Conservation (phyloP, 2,888 invertebrate species). For the Scrobipalpa costella region DNA sequence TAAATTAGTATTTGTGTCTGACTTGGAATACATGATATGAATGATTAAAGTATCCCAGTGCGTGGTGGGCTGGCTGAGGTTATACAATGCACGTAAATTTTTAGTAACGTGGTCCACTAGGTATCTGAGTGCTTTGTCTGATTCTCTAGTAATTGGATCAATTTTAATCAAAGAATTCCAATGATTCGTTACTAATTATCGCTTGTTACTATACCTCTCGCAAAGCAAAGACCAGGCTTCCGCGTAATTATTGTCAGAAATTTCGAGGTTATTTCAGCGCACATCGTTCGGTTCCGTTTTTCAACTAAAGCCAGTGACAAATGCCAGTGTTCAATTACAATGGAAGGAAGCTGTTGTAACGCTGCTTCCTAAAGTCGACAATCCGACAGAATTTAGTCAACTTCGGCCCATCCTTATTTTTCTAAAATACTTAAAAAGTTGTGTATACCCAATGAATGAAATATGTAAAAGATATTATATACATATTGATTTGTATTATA, state of each 20-base stretch:
- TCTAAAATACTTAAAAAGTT: too few relatives aligned
- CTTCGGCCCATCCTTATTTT: too few relatives aligned
- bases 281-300: too few relatives aligned
- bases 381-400: too few relatives aligned
- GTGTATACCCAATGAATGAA: too few relatives aligned
- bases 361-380: too few relatives aligned
- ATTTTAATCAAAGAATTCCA: background rate
- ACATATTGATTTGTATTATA: too few relatives aligned
- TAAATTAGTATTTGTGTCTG: background rate
- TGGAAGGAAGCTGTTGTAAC: too few relatives aligned
- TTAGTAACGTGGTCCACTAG: constrained; percentile 5
- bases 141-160: background rate
- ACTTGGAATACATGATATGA: background rate
- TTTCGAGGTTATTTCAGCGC: too few relatives aligned
- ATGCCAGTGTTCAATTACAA: too few relatives aligned
- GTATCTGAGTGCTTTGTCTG: background rate
- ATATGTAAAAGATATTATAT: too few relatives aligned
- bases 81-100: background rate
- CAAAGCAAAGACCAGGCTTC: background rate
- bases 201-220: background rate
- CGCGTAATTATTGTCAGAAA: background rate
- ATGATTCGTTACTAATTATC: background rate
- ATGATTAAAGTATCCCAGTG: constrained; percentile 7
- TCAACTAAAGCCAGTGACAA: too few relatives aligned
- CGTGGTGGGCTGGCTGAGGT: background rate